These are phyloP conservation scores for Drosophila nr. medialis DNA, from an alignment of 2,888 invertebrate species.

Conservation along the genomic window DNA sequence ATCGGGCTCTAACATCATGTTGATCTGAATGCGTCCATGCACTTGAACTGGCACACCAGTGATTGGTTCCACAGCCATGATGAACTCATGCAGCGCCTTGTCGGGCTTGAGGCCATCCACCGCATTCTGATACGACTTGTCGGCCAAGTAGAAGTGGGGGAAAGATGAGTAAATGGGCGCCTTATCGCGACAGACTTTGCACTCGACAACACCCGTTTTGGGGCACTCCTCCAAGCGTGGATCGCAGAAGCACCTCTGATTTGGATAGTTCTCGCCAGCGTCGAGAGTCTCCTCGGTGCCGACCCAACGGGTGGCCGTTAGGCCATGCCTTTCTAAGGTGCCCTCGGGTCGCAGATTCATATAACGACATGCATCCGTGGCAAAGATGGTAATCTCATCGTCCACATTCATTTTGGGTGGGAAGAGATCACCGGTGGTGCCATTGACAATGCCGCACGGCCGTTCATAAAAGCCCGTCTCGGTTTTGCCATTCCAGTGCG, in stretches of 20 bases:
- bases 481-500: constrained; percentile 89
- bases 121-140: constrained; percentile 87
- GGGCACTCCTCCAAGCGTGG: constrained; percentile 85
- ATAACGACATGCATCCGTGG: constrained; percentile 92
- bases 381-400: constrained; percentile 88
- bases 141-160: constrained; percentile 92
- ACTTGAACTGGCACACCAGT: constrained; percentile 92
- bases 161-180: constrained; percentile 93
- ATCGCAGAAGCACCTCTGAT: constrained; percentile 89
- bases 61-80: constrained; percentile 89
- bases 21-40: constrained; percentile 91
- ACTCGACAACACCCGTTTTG: constrained; percentile 88
- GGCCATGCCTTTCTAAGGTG: constrained; percentile 56
- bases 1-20: constrained; percentile 87
- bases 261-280: constrained; percentile 88
- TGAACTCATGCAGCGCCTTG: constrained; percentile 88
- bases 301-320: constrained; percentile 82
- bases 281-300: constrained; percentile 89
- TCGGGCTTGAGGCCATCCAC: constrained; percentile 89
- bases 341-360: constrained; percentile 83
- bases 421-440: constrained; percentile 93
- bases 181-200: constrained; percentile 90
- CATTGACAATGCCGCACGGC: constrained; percentile 89
- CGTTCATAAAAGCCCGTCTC: constrained; percentile 86
- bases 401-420: constrained; percentile 87